Conservation (phyloP, 1,140 invertebrate genomes). For the Brachionus rubens region DNA sequence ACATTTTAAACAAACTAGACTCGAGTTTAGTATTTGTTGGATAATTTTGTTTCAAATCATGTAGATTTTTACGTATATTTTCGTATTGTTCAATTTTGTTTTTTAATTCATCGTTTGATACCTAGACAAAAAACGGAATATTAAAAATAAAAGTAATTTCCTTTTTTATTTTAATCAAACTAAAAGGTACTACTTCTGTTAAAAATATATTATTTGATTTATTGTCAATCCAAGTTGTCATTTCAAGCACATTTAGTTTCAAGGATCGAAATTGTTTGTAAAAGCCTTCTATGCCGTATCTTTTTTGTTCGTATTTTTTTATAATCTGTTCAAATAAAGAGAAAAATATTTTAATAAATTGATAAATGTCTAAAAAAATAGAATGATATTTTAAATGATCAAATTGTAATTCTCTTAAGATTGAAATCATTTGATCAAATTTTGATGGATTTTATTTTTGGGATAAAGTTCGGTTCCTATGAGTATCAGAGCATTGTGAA, state of each 20-base stretch:
- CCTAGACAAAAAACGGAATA: not conserved
- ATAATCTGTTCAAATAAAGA: conserved; percentile 7
- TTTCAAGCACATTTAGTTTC: not conserved
- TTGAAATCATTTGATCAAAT: not conserved
- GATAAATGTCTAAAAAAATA: not conserved
- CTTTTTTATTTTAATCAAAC: too few relatives aligned
- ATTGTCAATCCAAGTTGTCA: conserved; percentile 1
- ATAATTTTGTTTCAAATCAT: not conserved
- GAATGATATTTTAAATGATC: too few relatives aligned
- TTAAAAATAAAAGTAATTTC: too few relatives aligned
- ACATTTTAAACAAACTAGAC: not conserved
- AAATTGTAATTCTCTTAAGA: not conserved
- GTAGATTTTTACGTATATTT: conserved; percentile 7
- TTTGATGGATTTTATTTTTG: not conserved
- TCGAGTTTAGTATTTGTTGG: not conserved
- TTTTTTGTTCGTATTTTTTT: conserved; percentile 10
- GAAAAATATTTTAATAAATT: not conserved
- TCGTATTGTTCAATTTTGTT: conserved; percentile 21
- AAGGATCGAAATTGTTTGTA: conserved; percentile 9
- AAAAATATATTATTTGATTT: conserved; percentile 8
- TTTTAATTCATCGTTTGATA: conserved; percentile 3
- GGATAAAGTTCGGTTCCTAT: too few relatives aligned
- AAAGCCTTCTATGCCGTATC: not conserved
- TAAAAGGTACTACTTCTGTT: not conserved
- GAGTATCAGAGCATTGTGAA: too few relatives aligned